Base-by-base conservation (phyloP, 2,888 invertebrate genomes). In the Arge pagana region DNA sequence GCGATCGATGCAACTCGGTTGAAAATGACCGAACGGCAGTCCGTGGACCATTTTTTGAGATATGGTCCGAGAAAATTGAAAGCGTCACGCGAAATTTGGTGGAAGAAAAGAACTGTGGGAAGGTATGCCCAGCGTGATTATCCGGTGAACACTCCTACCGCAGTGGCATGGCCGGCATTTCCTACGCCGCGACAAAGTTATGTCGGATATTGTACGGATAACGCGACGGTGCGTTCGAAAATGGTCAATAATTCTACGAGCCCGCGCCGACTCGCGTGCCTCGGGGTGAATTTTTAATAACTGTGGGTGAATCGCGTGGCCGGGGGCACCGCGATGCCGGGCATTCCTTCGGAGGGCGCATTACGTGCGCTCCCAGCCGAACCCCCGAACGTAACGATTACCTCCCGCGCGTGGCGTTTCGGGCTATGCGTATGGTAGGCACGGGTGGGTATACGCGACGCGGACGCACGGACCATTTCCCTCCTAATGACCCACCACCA, bases 71-170 rank as follows among this genome's bases (percentile, higher is more conserved):
- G 57, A 40, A 63, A 66, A 64, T 64, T 62, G 59, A 61, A 60
- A 58, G 59, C 50, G 55, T 57, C 66, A 61, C 64, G 64, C 63
- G 59, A 65, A 64, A 65, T 61, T 57, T 41, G 54, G n/a, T 7
- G 21, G 15, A 35, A 45, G 58, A 60, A 64, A 66, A 67, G 65
- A 65, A 66, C 63, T 68, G 66, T 69, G 67, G 68, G 69, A 71
- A 71, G 62, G 60, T 60, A 64, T 60, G n/a, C n/a, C 63, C 56
- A 52, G 54, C 50, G 56, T 64, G 65, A 68, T 67, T 61, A 63
- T 51, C 62, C 54, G 56, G 57, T 55, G 53, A 49, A 53, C 42
- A 56, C 52, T 56, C 13, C 13, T 33, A 33, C 23, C 15, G 45
- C 53, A 53, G 61, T 59, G 62, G 63, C 59, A 64, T 59, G 59